Evolutionary conservation across 2,113 vertebrate species (phyloP).

Genomic region (Tympanuchus pallidicinctus): DNA sequence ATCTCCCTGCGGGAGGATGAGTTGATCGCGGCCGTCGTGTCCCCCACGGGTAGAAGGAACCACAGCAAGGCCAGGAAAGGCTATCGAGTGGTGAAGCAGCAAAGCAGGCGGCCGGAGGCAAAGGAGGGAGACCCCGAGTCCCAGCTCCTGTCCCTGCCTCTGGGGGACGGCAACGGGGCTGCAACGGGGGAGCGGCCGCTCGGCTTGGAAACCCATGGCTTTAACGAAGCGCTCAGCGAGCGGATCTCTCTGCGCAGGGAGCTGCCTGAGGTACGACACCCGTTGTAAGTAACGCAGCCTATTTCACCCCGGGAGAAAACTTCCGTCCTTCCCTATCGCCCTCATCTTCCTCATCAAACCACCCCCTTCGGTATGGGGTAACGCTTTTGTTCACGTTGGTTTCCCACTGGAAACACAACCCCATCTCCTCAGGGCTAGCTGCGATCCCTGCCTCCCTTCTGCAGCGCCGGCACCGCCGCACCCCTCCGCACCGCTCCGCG

Average conservation of each 20-base stretch:
- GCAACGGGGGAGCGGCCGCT: conserved; percentile 18
- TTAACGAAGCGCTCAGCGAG: conserved; percentile 78
- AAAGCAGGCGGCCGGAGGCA: conserved; percentile 39
- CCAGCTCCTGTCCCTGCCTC: conserved; percentile 29
- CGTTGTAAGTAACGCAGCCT: conserved; percentile 82
- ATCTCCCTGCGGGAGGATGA: conserved; percentile 87
- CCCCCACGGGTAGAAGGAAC: conserved; percentile 69
- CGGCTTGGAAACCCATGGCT: conserved; percentile 69
- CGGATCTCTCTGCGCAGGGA: conserved; percentile 76
- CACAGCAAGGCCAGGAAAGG: conserved; percentile 74
- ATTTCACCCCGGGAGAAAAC: background rate
- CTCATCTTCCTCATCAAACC: background rate
- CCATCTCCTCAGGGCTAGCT: background rate
- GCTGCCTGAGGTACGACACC: conserved; percentile 85
- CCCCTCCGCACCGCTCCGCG: background rate
- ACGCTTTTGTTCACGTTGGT: background rate
- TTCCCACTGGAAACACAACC: background rate
- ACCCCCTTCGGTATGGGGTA: background rate
- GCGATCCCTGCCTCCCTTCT: background rate
- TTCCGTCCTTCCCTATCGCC: background rate
- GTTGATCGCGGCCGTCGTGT: conserved; percentile 79
- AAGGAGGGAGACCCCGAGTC: conserved; percentile 35
- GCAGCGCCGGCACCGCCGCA: too few species aligned
- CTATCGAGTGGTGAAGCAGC: conserved; percentile 81
- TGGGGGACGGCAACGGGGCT: background rate